Evolutionary conservation across 2,797 vertebrate genomes (phyloP).

Genomic region (Carduelis carduelis): DNA sequence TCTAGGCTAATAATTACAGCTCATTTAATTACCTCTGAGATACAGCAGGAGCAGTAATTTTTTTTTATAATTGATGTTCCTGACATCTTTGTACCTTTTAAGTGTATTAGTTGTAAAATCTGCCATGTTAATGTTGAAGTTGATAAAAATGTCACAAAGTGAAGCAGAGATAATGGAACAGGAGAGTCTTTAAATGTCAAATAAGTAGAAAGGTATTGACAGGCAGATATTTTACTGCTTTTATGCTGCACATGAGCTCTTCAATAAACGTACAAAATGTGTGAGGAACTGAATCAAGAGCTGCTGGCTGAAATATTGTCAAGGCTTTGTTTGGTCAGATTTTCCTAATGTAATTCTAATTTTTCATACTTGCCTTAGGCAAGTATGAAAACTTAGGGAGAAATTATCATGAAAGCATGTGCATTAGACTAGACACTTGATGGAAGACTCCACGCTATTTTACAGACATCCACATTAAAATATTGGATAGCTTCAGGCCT

Average conservation of each 20-base stretch:
- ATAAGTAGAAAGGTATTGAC: constrained; percentile 37
- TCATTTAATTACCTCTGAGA: constrained; percentile 60
- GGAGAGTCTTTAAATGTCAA: constrained; percentile 58
- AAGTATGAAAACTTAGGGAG: too few relatives aligned
- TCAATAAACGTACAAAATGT: neutral
- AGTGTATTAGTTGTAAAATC: constrained; percentile 61
- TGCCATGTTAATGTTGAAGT: constrained; percentile 39
- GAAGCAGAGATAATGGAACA: constrained; percentile 58
- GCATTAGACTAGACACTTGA: neutral
- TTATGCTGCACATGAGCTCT: constrained; percentile 8
- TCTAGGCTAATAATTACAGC: constrained; percentile 65
- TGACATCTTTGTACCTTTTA: constrained; percentile 62
- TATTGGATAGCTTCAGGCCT: neutral
- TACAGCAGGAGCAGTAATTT: constrained; percentile 52
- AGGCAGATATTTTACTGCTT: constrained; percentile 18
- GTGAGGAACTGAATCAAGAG: neutral
- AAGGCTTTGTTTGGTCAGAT: constrained; percentile 13
- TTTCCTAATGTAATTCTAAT: neutral
- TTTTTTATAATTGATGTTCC: constrained; percentile 63
- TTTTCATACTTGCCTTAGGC: neutral
- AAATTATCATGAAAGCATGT: neutral
- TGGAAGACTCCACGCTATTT: neutral
- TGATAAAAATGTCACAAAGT: constrained; percentile 66
- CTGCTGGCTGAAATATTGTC: neutral
- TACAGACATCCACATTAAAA: neutral